These are phyloP conservation scores for Microvelia longipes DNA, from an alignment of 1,140 invertebrate species.

Conservation along the genomic window DNA sequence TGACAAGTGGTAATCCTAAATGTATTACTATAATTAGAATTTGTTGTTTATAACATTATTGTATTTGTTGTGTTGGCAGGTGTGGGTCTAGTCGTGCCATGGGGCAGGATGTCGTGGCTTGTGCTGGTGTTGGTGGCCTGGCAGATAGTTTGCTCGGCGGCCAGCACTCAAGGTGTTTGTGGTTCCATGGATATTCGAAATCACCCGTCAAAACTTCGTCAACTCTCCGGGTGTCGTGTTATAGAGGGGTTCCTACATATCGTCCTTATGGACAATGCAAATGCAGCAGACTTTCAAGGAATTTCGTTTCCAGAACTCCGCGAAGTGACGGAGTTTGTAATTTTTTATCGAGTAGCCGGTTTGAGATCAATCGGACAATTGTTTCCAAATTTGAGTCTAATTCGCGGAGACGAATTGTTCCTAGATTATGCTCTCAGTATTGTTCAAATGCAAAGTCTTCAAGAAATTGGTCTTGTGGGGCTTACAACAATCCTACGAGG, in stretches of 20 bases:
- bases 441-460: constrained; percentile 49
- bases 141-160: background rate
- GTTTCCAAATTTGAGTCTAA: constrained; percentile 87
- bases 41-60: too few relatives aligned
- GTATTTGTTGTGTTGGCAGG: background rate
- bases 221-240: constrained; percentile 61
- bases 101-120: background rate
- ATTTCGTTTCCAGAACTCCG: constrained; percentile 47
- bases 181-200: constrained; percentile 11
- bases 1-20: too few relatives aligned
- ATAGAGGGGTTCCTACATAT: constrained; percentile 72
- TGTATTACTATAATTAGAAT: too few relatives aligned
- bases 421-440: constrained; percentile 72
- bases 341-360: constrained; percentile 57
- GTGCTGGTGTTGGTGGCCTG: background rate
- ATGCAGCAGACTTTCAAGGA: constrained; percentile 34
- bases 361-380: constrained; percentile 59
- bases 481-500: constrained; percentile 67
- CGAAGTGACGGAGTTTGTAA: constrained; percentile 47
- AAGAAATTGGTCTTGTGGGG: constrained; percentile 64
- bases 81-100: background rate
- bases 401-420: constrained; percentile 68
- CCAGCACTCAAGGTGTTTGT: background rate
- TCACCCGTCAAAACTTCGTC: constrained; percentile 35
- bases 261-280: constrained; percentile 47